Percentiles rank a stretch among this genome's conserved stretches.
phyloP scores from a whole-genome alignment of 2,888 invertebrate genomes.

The Cosmia trapezina region DNA sequence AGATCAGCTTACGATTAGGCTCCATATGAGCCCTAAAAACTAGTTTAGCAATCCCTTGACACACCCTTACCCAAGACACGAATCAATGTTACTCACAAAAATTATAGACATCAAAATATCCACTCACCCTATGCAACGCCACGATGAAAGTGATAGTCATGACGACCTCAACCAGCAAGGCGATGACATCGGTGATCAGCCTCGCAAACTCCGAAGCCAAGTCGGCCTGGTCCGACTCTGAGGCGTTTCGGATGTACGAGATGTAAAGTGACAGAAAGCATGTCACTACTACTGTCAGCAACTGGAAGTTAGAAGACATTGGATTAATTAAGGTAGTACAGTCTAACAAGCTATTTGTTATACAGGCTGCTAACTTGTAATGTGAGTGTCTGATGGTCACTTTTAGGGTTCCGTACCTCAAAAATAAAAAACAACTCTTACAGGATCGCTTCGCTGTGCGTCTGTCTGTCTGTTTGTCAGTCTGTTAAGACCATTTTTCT shows the following conservation, averaged over 20 bases:
- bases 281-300: slow-evolving; percentile 79
- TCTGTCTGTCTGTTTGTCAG: too few species aligned
- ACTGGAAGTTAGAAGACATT: slow-evolving; percentile 71
- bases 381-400: too few species aligned
- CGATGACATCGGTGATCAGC: slow-evolving; percentile 80
- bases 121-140: slow-evolving; percentile 81
- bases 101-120: background rate
- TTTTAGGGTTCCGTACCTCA: too few species aligned
- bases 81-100: background rate
- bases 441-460: too few species aligned
- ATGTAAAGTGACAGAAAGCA: slow-evolving; percentile 82
- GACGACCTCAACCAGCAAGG: slow-evolving; percentile 77
- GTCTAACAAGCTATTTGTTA: too few species aligned
- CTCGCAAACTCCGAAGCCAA: slow-evolving; percentile 79
- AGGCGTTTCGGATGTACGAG: slow-evolving; percentile 74
- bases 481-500: too few species aligned
- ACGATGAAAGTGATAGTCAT: slow-evolving; percentile 82
- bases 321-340: too few species aligned
- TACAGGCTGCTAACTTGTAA: background rate
- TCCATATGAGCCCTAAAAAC: background rate
- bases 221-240: slow-evolving; percentile 67
- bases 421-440: too few species aligned
- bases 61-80: background rate
- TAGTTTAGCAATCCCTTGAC: background rate
- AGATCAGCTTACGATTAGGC: background rate